phyloP scores from a whole-genome alignment of 2,888 invertebrate genomes.

The Serrognathus titanus region DNA sequence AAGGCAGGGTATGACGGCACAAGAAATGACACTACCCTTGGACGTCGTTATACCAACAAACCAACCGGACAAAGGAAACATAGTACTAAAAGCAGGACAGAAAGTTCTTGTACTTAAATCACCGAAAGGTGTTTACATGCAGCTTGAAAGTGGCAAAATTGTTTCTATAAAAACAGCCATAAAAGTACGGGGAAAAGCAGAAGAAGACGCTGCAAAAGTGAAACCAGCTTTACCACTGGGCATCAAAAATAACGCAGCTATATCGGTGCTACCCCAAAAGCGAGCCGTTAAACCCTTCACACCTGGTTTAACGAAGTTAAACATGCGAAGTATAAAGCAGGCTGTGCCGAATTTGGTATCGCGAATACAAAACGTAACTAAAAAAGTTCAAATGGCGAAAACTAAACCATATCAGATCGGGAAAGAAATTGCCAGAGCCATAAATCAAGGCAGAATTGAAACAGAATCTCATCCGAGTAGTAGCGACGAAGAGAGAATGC shows the following conservation, averaged over 20 bases:
- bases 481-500: conserved; percentile 28
- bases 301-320: conserved; percentile 39
- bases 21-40: conserved; percentile 87
- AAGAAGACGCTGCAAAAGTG: conserved; percentile 42
- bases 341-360: conserved; percentile 44
- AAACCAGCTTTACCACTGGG: conserved; percentile 36
- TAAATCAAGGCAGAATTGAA: conserved; percentile 21
- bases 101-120: conserved; percentile 93
- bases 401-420: conserved; percentile 37
- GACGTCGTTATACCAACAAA: conserved; percentile 93
- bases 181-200: conserved; percentile 59
- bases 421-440: conserved; percentile 34
- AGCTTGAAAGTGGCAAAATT: conserved; percentile 89
- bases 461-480: conserved; percentile 26
- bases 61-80: conserved; percentile 83
- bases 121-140: conserved; percentile 94
- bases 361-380: conserved; percentile 38
- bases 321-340: conserved; percentile 42
- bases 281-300: conserved; percentile 38
- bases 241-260: conserved; percentile 59
- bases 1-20: conserved; percentile 90
- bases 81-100: conserved; percentile 89
- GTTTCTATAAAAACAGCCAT: conserved; percentile 84
- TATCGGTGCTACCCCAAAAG: conserved; percentile 56
- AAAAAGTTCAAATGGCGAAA: conserved; percentile 32